Conservation (phyloP, 2,113 vertebrate species). For the Clarias magur region DNA sequence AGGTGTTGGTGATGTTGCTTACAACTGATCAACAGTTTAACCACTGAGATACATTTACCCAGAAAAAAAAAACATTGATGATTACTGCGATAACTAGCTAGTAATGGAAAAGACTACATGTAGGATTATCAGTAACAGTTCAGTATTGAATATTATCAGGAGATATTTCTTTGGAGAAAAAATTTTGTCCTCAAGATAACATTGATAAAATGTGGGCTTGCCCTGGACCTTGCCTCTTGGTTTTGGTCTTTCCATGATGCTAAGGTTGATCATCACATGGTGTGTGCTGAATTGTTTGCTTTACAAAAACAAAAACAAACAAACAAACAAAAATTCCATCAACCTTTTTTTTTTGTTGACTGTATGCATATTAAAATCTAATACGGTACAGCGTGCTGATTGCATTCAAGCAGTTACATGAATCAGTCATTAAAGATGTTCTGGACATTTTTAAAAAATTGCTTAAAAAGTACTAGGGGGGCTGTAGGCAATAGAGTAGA, state of each 20-base stretch:
- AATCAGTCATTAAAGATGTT: background rate
- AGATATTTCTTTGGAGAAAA: background rate
- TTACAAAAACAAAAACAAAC: too few relatives aligned
- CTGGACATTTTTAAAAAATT: background rate
- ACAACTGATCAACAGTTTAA: background rate
- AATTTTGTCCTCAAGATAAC: background rate
- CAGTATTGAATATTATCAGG: background rate
- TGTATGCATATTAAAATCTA: background rate
- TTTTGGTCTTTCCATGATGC: background rate
- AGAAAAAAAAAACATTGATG: too few relatives aligned
- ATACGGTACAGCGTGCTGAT: background rate
- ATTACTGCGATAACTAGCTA: background rate
- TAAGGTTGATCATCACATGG: background rate
- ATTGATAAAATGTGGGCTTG: background rate
- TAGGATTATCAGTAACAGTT: background rate
- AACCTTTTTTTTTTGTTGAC: background rate
- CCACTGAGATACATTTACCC: background rate
- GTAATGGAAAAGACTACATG: background rate
- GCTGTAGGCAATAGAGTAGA: background rate
- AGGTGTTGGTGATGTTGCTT: too few relatives aligned
- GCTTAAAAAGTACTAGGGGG: background rate
- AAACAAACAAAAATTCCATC: background rate
- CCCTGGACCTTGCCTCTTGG: background rate
- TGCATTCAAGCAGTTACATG: background rate
- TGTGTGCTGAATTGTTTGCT: too few relatives aligned